Percentiles rank a stretch among this genome's conserved stretches.
Evolutionary conservation across 2,113 vertebrate species (phyloP).

Genomic region (Petaurus breviceps): DNA sequence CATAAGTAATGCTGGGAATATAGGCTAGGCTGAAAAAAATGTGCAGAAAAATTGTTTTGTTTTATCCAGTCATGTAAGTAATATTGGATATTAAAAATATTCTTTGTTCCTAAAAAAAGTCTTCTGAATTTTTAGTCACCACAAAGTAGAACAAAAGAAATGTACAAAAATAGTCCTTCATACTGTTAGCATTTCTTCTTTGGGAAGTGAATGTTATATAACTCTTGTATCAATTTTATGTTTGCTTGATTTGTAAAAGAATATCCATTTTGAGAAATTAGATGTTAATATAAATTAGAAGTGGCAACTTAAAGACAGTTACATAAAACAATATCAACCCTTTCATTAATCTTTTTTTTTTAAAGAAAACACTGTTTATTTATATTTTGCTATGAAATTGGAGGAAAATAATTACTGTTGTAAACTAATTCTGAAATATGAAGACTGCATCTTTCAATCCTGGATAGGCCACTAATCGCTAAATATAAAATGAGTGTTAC

Average conservation of each 20-base stretch:
- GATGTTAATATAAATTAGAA: neutral
- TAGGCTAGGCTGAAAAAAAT: neutral
- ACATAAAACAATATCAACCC: neutral
- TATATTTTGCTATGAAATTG: neutral
- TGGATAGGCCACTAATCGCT: neutral
- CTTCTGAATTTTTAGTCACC: neutral
- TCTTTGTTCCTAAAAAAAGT: neutral
- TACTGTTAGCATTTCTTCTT: neutral
- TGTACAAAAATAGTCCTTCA: neutral
- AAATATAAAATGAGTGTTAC: neutral
- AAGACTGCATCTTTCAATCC: neutral
- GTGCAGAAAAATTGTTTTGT: conserved; percentile 9
- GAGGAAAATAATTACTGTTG: neutral
- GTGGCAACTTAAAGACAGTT: neutral
- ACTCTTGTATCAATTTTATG: neutral
- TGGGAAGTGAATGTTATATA: neutral
- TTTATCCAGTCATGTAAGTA: neutral
- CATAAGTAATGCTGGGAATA: neutral
- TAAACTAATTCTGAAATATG: neutral
- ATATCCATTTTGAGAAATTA: conserved; percentile 3
- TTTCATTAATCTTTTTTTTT: neutral
- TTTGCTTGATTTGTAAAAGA: neutral
- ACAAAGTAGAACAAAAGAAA: neutral
- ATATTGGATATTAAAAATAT: neutral
- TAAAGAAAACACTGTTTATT: neutral